phyloP scores from a whole-genome alignment of 2,797 vertebrate species.

The Aratinga solstitialis region DNA sequence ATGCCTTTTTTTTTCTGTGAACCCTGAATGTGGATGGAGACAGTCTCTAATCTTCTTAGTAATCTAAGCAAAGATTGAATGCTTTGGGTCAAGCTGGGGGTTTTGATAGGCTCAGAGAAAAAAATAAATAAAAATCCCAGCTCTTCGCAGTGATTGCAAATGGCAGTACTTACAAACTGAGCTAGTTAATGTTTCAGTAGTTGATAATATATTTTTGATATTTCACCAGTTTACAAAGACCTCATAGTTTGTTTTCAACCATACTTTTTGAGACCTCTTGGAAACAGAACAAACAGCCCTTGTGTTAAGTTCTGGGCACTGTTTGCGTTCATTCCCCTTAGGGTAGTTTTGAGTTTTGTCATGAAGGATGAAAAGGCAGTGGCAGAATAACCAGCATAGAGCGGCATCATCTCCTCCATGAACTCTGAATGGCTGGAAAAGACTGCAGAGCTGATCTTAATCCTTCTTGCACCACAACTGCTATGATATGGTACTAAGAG shows the following conservation, averaged over 20 bases:
- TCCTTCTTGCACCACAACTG: background rate
- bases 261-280: background rate
- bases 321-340: background rate
- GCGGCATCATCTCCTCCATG: background rate
- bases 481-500: background rate
- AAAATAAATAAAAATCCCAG: background rate
- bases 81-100: slow-evolving; percentile 39
- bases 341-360: background rate
- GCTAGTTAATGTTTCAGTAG: background rate
- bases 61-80: slow-evolving; percentile 57
- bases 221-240: slow-evolving; percentile 2
- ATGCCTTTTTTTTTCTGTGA: slow-evolving; percentile 51
- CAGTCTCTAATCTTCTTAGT: slow-evolving; percentile 66
- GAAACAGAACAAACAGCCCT: slow-evolving; percentile 20
- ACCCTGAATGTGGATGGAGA: slow-evolving; percentile 59
- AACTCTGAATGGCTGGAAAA: background rate
- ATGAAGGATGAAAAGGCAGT: background rate
- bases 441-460: background rate
- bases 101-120: slow-evolving; percentile 7
- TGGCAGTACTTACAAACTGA: background rate
- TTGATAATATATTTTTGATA: slow-evolving; percentile 9
- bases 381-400: background rate
- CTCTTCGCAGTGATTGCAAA: background rate
- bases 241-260: slow-evolving; percentile 10
- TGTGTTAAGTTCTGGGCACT: background rate